These are phyloP conservation scores for Temnothorax longispinosus DNA, from an alignment of 1,140 invertebrate genomes.

Conservation along the genomic window DNA sequence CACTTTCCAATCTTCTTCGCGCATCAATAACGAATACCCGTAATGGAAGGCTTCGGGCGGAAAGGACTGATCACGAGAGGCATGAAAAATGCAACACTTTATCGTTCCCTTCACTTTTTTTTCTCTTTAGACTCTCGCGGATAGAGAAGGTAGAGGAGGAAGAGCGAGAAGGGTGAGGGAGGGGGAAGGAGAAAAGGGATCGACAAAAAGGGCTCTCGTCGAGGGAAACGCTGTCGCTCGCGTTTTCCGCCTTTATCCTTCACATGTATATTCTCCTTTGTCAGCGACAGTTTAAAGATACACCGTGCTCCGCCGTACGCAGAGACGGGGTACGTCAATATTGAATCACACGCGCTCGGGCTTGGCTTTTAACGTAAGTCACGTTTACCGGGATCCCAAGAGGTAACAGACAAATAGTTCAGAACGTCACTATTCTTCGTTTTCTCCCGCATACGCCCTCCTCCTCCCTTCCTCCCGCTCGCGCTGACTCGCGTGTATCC, in stretches of 20 bases:
- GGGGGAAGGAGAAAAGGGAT: neutral
- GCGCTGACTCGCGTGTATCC: neutral
- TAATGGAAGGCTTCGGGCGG: neutral
- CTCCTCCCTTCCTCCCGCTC: too few species aligned
- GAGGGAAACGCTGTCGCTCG: constrained; percentile 13
- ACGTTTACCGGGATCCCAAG: constrained; percentile 28
- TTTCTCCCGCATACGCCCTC: neutral
- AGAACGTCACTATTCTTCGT: constrained; percentile 41
- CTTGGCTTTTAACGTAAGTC: constrained; percentile 49
- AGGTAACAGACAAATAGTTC: constrained; percentile 53
- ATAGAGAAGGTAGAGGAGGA: neutral
- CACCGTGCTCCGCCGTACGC: neutral
- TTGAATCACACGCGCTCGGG: constrained; percentile 30
- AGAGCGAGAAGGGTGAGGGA: too few species aligned
- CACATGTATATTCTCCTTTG: constrained; percentile 47
- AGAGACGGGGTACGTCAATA: constrained; percentile 34
- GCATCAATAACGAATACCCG: constrained; percentile 31
- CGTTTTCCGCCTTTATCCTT: constrained; percentile 31
- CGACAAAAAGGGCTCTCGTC: constrained; percentile 22
- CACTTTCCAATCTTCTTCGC: constrained; percentile 5
- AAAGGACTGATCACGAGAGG: constrained; percentile 22
- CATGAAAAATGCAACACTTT: constrained; percentile 26
- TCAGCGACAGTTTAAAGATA: constrained; percentile 60
- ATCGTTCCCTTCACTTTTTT: constrained; percentile 2
- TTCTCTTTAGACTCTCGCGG: neutral